These are phyloP conservation scores for Poeciliopsis retropinna DNA, from an alignment of 2,113 vertebrate genomes.

Conservation along the genomic window DNA sequence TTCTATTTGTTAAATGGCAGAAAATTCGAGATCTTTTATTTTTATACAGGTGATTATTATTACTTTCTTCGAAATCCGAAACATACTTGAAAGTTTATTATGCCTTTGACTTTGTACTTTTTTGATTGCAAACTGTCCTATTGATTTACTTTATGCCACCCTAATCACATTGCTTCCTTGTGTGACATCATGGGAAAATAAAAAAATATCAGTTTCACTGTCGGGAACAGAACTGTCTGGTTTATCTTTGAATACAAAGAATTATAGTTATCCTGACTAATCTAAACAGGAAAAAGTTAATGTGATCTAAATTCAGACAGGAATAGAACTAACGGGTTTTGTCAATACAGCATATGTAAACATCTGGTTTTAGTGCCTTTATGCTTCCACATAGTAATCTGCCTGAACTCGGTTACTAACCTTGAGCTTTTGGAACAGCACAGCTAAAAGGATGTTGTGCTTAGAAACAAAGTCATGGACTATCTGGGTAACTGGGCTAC, in stretches of 20 bases:
- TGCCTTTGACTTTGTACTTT: too few species aligned
- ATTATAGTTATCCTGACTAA: neutral
- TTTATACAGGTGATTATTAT: too few species aligned
- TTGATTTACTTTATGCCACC: neutral
- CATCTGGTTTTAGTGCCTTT: neutral
- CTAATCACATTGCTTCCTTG: neutral
- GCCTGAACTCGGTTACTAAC: slow-evolving; percentile 36
- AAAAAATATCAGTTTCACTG: too few species aligned
- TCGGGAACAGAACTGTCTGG: too few species aligned
- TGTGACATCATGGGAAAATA: neutral
- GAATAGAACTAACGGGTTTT: neutral
- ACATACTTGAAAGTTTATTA: neutral
- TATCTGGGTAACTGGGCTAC: slow-evolving; percentile 9
- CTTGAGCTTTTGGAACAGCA: slow-evolving; percentile 38
- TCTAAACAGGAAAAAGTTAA: neutral
- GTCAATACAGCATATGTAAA: neutral
- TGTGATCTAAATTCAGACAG: neutral
- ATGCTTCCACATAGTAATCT: slow-evolving; percentile 38
- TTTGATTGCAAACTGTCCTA: neutral
- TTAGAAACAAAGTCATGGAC: slow-evolving; percentile 22
- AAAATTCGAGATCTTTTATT: too few species aligned
- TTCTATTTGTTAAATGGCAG: too few species aligned
- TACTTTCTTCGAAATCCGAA: too few species aligned
- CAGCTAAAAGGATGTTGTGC: slow-evolving; percentile 38
- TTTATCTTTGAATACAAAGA: neutral